These are phyloP conservation scores for Micromussa lordhowensis DNA, from an alignment of 92 coral and sea anemone genomes.

Conservation along the genomic window DNA sequence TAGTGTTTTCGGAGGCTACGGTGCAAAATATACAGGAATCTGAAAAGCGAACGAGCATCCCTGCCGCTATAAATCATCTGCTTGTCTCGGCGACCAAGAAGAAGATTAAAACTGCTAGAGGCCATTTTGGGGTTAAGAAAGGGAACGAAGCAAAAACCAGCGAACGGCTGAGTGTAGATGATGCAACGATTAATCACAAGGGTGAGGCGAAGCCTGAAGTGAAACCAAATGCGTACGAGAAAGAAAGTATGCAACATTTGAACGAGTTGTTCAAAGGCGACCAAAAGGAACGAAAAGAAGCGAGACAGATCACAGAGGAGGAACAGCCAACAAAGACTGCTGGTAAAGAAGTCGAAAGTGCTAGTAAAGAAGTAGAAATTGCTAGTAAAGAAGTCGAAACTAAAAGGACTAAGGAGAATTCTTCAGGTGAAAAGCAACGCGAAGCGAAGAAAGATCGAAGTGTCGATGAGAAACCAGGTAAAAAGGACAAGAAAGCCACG, in stretches of 20 bases:
- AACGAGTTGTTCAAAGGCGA: constrained; percentile 90
- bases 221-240: constrained; percentile 81
- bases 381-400: neutral
- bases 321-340: constrained; percentile 18
- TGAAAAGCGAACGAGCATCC: constrained; percentile 74
- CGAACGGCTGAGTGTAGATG: constrained; percentile 40
- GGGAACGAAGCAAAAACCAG: constrained; percentile 42
- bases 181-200: constrained; percentile 15
- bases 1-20: constrained; percentile 89
- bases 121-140: constrained; percentile 53
- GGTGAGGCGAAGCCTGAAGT: constrained; percentile 47
- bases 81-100: constrained; percentile 91
- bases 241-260: constrained; percentile 87
- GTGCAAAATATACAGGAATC: constrained; percentile 93
- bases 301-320: constrained; percentile 9
- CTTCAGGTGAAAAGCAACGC: neutral
- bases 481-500: constrained; percentile 18
- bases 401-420: constrained; percentile 5
- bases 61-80: constrained; percentile 94
- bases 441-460: constrained; percentile 22
- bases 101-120: constrained; percentile 56
- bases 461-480: neutral
- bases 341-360: neutral
- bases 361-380: neutral
- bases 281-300: constrained; percentile 56